Conservation (phyloP, 2,888 invertebrate genomes). For the Branchellion lobata region DNA sequence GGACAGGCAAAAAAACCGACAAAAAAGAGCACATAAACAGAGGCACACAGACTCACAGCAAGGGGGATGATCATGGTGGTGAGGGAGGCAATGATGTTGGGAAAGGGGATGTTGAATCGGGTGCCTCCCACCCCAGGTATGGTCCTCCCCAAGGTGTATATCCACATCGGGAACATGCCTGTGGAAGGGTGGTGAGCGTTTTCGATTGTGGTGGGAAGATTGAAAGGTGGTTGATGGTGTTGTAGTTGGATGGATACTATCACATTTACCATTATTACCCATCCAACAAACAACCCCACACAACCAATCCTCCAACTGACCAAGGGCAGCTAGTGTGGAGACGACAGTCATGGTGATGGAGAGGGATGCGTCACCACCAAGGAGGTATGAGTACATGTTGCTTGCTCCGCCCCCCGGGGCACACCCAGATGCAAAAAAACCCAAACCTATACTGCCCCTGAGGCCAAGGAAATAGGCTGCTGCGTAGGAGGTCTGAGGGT, state of each 20-base stretch:
- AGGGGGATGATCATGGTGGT: conserved; percentile 63
- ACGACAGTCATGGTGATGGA: conserved; percentile 93
- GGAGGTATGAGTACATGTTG: conserved; percentile 89
- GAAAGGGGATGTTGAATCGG: conserved; percentile 61
- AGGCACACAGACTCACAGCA: conserved; percentile 58
- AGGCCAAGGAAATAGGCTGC: conserved; percentile 55
- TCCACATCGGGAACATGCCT: conserved; percentile 66
- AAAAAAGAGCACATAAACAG: too few relatives aligned
- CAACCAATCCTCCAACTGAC: conserved; percentile 62
- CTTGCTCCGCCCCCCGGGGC: conserved; percentile 78
- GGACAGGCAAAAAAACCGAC: conserved; percentile 58
- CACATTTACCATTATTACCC: too few relatives aligned
- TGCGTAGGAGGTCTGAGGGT: conserved; percentile 55
- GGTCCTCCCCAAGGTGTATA: conserved; percentile 63
- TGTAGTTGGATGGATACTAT: too few relatives aligned
- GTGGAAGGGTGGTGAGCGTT: conserved; percentile 52
- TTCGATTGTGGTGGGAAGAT: too few relatives aligned
- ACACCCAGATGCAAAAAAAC: conserved; percentile 63
- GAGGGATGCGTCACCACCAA: conserved; percentile 87
- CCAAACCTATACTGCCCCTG: conserved; percentile 59
- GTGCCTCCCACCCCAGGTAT: conserved; percentile 52
- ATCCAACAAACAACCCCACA: too few relatives aligned
- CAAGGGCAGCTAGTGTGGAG: conserved; percentile 82
- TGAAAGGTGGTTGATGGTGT: too few relatives aligned
- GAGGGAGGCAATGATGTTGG: conserved; percentile 62